Percentiles rank a stretch among this genome's conserved stretches.
These are phyloP conservation scores for Poliocrania exsul DNA, from an alignment of 2,797 vertebrate genomes.

Conservation along the genomic window DNA sequence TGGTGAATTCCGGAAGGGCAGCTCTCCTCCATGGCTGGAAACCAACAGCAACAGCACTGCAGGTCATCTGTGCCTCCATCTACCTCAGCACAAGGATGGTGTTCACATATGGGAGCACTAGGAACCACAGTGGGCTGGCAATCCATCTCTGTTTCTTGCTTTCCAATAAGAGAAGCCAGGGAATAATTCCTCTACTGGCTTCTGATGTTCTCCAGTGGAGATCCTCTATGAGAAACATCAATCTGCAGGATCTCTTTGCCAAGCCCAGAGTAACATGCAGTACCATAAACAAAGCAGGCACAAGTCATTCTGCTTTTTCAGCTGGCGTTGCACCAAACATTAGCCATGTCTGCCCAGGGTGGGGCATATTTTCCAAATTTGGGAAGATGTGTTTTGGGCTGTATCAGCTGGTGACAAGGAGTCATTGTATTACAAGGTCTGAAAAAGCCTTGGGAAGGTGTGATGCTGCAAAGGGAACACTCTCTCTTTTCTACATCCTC, in stretches of 20 bases:
- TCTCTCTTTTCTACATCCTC: conserved; percentile 42
- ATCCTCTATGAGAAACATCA: not conserved
- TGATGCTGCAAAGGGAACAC: not conserved
- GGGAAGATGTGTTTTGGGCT: not conserved
- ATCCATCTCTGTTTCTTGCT: conserved; percentile 1
- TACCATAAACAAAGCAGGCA: not conserved
- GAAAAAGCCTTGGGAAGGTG: not conserved
- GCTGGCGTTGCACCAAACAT: not conserved
- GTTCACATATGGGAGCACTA: not conserved
- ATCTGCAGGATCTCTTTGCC: not conserved
- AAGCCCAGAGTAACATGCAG: not conserved
- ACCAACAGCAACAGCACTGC: not conserved
- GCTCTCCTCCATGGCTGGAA: conserved; percentile 14
- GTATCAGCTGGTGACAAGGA: not conserved
- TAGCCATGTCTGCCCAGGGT: not conserved
- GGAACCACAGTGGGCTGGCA: not conserved
- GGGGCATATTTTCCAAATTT: not conserved
- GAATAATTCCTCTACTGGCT: not conserved
- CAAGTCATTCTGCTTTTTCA: not conserved
- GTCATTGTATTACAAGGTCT: not conserved
- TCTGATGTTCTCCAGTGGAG: not conserved
- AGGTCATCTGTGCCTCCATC: conserved; percentile 24
- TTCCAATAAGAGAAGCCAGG: not conserved
- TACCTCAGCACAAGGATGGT: not conserved
- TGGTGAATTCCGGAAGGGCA: conserved; percentile 43